phyloP scores from a whole-genome alignment of 2,888 invertebrate species.

The Metallyticus violacea region DNA sequence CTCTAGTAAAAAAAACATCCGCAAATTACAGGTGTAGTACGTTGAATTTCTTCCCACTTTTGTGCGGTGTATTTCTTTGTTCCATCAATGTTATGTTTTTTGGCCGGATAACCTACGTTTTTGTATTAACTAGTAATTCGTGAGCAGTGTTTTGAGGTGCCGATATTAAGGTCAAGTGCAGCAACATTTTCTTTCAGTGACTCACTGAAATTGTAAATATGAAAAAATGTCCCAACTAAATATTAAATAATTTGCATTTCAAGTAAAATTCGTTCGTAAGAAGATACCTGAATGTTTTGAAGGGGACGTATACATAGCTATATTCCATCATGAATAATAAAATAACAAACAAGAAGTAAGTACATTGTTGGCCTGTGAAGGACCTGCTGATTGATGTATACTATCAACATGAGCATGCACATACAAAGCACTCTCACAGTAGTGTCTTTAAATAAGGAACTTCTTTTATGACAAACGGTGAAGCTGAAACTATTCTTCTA shows the following conservation, averaged over 20 bases:
- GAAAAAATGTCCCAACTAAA: background rate
- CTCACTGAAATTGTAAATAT: background rate
- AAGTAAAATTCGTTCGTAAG: background rate
- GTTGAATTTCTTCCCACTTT: background rate
- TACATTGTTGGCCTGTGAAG: background rate
- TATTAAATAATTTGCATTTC: background rate
- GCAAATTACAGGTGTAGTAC: background rate
- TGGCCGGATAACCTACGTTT: background rate
- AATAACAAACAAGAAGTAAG: slow-evolving; percentile 12
- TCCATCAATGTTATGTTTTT: background rate
- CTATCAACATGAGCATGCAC: background rate
- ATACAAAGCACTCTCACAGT: background rate
- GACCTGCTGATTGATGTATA: background rate
- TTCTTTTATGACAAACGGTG: background rate
- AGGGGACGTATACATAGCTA: background rate
- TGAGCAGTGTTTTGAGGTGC: background rate
- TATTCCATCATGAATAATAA: slow-evolving; percentile 11
- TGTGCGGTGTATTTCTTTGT: background rate
- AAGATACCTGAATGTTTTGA: background rate
- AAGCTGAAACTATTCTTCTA: background rate
- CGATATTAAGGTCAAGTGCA: background rate
- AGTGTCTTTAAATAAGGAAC: background rate
- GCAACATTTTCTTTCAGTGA: background rate
- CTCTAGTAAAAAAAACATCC: background rate
- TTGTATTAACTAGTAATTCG: background rate